phyloP scores from a whole-genome alignment of 2,888 invertebrate genomes.

The Eristalis arbustorum region DNA sequence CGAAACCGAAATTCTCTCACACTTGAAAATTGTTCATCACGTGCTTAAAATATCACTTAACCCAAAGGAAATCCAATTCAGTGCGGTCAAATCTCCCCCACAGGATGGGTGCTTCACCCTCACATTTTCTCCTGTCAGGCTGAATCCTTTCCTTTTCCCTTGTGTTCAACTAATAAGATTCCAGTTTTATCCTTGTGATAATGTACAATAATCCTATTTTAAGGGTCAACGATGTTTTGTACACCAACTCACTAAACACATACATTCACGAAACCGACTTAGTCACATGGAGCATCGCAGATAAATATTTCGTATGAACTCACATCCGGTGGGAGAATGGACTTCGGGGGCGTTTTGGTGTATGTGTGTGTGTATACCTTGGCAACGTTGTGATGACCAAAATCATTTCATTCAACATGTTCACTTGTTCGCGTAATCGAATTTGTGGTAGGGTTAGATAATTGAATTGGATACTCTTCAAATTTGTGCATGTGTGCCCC shows the following conservation, averaged over 20 bases:
- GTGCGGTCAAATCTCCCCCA: slow-evolving; percentile 10
- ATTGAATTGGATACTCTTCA: slow-evolving; percentile 7
- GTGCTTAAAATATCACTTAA: slow-evolving; percentile 29
- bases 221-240: slow-evolving; percentile 29
- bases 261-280: neutral
- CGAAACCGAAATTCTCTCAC: neutral
- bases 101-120: neutral
- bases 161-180: slow-evolving; percentile 36
- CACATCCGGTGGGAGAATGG: neutral
- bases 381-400: slow-evolving; percentile 8
- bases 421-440: slow-evolving; percentile 24
- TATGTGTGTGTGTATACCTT: neutral
- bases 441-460: slow-evolving; percentile 21
- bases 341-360: neutral
- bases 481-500: neutral
- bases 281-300: neutral
- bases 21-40: neutral
- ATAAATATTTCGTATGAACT: neutral
- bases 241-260: neutral
- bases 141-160: slow-evolving; percentile 27
- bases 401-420: slow-evolving; percentile 17
- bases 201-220: slow-evolving; percentile 23
- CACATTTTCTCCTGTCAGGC: slow-evolving; percentile 1
- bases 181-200: slow-evolving; percentile 29
- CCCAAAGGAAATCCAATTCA: slow-evolving; percentile 14